Evolutionary conservation across 2,113 vertebrate species (phyloP).

Genomic region (Isurus oxyrinchus): DNA sequence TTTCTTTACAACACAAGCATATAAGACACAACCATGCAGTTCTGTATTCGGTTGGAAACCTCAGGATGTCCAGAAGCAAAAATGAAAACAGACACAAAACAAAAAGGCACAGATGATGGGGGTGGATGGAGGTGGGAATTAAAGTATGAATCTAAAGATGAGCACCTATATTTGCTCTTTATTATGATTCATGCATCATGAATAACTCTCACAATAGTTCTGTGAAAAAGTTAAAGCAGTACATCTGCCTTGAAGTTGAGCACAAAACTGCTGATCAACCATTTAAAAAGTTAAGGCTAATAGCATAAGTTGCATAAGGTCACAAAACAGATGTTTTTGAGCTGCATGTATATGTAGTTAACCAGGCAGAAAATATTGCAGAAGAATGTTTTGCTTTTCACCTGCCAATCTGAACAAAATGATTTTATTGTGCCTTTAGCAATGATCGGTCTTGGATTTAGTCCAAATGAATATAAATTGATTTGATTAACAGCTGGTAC

Average conservation of each 20-base stretch:
- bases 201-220: not conserved
- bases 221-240: not conserved
- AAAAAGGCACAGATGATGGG: not conserved
- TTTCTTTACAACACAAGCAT: not conserved
- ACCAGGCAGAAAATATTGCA: not conserved
- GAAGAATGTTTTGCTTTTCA: not conserved
- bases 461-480: not conserved
- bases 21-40: not conserved
- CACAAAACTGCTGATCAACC: not conserved
- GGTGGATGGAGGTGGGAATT: not conserved
- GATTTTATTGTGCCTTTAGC: not conserved
- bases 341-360: not conserved
- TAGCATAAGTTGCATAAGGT: not conserved
- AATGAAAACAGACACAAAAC: not conserved
- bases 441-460: not conserved
- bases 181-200: not conserved
- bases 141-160: not conserved
- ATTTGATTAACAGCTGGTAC: not conserved
- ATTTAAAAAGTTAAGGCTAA: not conserved
- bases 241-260: not conserved
- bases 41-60: not conserved
- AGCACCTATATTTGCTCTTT: not conserved
- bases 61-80: not conserved
- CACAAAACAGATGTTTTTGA: not conserved
- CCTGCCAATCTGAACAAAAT: not conserved